A percentile compares a stretch with the other conserved stretches of the same genome.
Evolutionary conservation across 1,140 invertebrate genomes (phyloP).

Genomic region (Platorchestia sp.): DNA sequence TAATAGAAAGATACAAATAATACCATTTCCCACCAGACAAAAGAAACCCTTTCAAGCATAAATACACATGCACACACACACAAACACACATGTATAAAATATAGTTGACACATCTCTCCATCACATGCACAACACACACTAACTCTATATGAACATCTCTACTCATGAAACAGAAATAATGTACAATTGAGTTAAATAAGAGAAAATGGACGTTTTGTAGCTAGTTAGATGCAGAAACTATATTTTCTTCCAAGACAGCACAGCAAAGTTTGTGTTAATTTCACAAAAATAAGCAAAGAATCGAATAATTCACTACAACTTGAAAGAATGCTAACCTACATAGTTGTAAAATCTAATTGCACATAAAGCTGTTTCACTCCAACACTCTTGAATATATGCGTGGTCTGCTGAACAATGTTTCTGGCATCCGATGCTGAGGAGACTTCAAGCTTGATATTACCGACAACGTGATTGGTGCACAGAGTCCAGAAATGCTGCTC

Average conservation of each 20-base stretch:
- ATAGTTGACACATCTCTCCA: not conserved
- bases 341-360: slow-evolving; percentile 88
- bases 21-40: slow-evolving; percentile 32
- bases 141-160: not conserved
- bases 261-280: not conserved
- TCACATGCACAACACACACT: not conserved
- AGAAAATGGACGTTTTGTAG: not conserved
- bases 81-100: slow-evolving; percentile 19
- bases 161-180: not conserved
- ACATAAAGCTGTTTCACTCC: slow-evolving; percentile 92
- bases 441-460: slow-evolving; percentile 93
- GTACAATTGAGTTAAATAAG: not conserved
- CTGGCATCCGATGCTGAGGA: slow-evolving; percentile 89
- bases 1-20: slow-evolving; percentile 26
- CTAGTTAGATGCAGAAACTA: not conserved
- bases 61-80: slow-evolving; percentile 26
- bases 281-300: not conserved
- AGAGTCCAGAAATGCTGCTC: slow-evolving; percentile 98
- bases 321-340: slow-evolving; percentile 77
- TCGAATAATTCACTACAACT: not conserved
- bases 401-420: slow-evolving; percentile 89
- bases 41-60: not conserved
- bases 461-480: slow-evolving; percentile 92
- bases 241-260: not conserved
- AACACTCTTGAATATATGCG: slow-evolving; percentile 85